These are phyloP conservation scores for Ailurus styani DNA, from an alignment of 2,113 vertebrate genomes.

Conservation along the genomic window DNA sequence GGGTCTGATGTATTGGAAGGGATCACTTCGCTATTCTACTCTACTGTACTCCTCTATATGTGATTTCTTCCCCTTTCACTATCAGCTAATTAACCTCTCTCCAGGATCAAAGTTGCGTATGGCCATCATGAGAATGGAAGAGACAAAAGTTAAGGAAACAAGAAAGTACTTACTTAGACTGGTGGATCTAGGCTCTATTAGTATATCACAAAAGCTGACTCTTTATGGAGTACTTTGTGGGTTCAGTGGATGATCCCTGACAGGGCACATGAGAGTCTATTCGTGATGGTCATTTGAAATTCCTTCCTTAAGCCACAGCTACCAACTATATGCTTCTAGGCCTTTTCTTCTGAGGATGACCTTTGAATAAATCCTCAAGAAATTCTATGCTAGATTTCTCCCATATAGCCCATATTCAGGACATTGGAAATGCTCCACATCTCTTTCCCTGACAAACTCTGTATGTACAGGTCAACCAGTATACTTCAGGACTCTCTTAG, in stretches of 20 bases:
- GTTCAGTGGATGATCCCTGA: neutral
- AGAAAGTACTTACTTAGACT: neutral
- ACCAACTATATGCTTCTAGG: neutral
- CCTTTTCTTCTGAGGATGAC: neutral
- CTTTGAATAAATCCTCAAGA: neutral
- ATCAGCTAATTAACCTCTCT: neutral
- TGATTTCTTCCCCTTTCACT: neutral
- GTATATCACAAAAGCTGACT: neutral
- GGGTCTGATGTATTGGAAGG: neutral
- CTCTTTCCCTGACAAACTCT: neutral
- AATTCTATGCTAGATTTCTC: neutral
- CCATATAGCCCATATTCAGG: neutral
- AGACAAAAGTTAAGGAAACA: neutral
- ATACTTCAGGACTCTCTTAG: neutral
- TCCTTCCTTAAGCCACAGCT: neutral
- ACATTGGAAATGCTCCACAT: neutral
- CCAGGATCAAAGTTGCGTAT: neutral
- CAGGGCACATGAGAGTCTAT: neutral
- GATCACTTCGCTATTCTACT: neutral
- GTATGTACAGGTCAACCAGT: neutral
- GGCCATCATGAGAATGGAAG: neutral
- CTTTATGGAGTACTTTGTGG: neutral
- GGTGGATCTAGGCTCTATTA: neutral
- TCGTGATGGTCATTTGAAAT: neutral
- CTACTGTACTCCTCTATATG: neutral